Evolutionary conservation across 2,888 invertebrate species (phyloP).

Genomic region (Lamellibrachia satsuma): DNA sequence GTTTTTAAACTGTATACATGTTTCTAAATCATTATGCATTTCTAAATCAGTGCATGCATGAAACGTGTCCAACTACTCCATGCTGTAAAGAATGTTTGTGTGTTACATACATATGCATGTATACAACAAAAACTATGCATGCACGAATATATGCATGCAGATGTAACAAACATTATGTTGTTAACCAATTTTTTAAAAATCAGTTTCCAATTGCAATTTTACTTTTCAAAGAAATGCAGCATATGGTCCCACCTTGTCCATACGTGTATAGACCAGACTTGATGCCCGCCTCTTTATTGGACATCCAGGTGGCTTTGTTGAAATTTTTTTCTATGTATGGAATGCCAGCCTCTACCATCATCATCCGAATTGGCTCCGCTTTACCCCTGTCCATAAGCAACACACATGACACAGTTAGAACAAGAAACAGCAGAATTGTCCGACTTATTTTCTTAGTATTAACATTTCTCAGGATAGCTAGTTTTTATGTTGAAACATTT

Average conservation of each 20-base stretch:
- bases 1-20: no score
- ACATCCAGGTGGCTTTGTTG: constrained; percentile 35
- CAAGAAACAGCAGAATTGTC: background rate
- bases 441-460: background rate
- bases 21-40: no score
- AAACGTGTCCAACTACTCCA: no score
- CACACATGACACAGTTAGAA: background rate
- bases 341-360: constrained; percentile 52
- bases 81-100: background rate
- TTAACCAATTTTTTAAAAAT: background rate
- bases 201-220: background rate
- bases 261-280: constrained; percentile 32
- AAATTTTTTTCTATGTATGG: constrained; percentile 44
- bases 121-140: background rate
- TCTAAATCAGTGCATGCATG: no score
- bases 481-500: no score
- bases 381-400: constrained; percentile 38
- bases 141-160: no score
- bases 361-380: constrained; percentile 48
- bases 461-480: no score
- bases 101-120: background rate
- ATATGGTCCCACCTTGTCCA: constrained; percentile 29
- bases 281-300: constrained; percentile 30
- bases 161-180: no score
- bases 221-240: background rate